Evolutionary conservation across 1,140 invertebrate species (phyloP).

Genomic region (Drosophila mojavensis): DNA sequence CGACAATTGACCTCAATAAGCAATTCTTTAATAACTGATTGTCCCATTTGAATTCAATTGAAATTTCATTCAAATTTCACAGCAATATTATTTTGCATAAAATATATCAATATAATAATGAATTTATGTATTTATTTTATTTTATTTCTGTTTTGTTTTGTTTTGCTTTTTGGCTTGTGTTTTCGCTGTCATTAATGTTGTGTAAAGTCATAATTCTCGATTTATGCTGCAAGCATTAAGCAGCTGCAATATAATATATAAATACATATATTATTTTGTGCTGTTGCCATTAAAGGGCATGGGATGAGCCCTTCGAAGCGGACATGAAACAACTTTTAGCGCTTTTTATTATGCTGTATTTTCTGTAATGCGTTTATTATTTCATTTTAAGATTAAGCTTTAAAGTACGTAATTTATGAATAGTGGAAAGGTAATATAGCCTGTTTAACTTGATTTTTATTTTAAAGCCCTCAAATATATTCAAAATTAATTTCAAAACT

Average conservation of each 20-base stretch:
- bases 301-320: slow-evolving; percentile 1
- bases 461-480: no score
- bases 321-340: slow-evolving; percentile 60
- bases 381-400: no score
- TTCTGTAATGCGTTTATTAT: background rate
- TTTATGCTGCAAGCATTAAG: slow-evolving; percentile 47
- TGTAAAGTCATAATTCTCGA: slow-evolving; percentile 58
- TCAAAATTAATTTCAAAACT: no score
- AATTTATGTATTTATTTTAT: slow-evolving; percentile 68
- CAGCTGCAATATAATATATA: slow-evolving; percentile 16
- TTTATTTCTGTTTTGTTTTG: no score
- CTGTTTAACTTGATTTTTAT: no score
- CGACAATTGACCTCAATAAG: slow-evolving; percentile 49
- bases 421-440: no score
- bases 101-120: slow-evolving; percentile 54
- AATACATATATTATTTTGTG: background rate
- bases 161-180: slow-evolving; percentile 10
- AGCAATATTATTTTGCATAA: slow-evolving; percentile 64
- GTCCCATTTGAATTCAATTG: slow-evolving; percentile 29
- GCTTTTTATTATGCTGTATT: slow-evolving; percentile 17
- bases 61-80: slow-evolving; percentile 30
- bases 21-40: slow-evolving; percentile 21
- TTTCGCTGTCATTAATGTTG: slow-evolving; percentile 54
- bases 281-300: slow-evolving; percentile 15
- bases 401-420: no score